Base-by-base conservation (phyloP, 2,888 invertebrate genomes). In the Dusona sp. region DNA sequence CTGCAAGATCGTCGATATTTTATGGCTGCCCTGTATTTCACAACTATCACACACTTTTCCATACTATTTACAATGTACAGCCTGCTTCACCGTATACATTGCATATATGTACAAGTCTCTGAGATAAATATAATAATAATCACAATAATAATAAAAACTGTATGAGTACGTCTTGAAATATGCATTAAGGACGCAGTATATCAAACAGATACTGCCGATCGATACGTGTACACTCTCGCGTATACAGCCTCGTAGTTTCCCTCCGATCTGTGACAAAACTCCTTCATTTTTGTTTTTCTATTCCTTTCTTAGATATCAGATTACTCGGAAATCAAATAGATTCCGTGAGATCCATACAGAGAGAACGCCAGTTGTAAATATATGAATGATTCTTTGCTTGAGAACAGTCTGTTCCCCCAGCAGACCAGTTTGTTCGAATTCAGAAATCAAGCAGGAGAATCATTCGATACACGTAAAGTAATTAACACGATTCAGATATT, bases 1-100 rank as follows among this genome's bases (percentile, higher is more conserved):
- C 79, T 33, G 67, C 70, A 45, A 75, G 77, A 65, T 80, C 80
- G 51, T 67, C 70, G 22, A 80, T 77, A 81, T 81, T 68, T 86
- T 78, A 79, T 61, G 65, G 45, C 33, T 73, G 79, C 42, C 25
- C 79, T 70, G 38, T 61, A 85, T 79, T 82, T 82, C 51, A 74
- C 73, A 79, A 82, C 68, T 64, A 83, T 68, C 73, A 25, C 74
- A 36, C 45, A 74, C 42, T 54, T 82, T 78, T 78, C 67, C 48
- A 54, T 65, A 75, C 80, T 78, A 82, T 68, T 85, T 68, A 75
- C 74, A 79, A 74, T 82, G 82, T 79, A 65, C 64, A 51, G 54
- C 73, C 38, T n/a, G n/a, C n/a, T 48, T 9, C 78, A 54, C 22
- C 48, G 29, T 36, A 19, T 33, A 72, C 42, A 57, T 61, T 13